Conservation (phyloP, 2,113 vertebrate genomes). For the Gallinago jamesoni region DNA sequence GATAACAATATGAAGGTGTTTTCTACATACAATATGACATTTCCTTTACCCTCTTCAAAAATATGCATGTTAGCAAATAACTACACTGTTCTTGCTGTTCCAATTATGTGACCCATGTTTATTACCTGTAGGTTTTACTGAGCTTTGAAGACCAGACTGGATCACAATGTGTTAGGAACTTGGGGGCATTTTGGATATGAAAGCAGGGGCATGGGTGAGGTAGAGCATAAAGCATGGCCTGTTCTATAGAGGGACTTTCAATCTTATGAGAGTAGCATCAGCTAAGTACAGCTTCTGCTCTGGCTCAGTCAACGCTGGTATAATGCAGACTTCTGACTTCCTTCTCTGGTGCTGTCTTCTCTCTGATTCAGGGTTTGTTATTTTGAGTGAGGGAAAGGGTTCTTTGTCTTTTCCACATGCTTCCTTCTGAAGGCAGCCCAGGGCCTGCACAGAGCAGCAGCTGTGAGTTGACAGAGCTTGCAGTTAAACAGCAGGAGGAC, state of each 20-base stretch:
- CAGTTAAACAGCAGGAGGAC: not conserved
- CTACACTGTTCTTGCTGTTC: not conserved
- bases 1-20: not conserved
- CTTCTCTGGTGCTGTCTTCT: not conserved
- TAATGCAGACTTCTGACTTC: not conserved
- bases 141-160: not conserved
- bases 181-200: not conserved
- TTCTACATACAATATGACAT: not conserved
- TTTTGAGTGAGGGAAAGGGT: not conserved
- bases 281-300: not conserved
- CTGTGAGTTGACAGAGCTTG: not conserved
- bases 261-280: not conserved
- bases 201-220: not conserved
- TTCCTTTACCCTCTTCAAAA: not conserved
- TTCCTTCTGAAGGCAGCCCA: not conserved
- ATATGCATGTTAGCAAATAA: not conserved
- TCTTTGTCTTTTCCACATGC: not conserved
- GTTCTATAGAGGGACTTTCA: not conserved
- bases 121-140: not conserved
- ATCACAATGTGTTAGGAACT: not conserved
- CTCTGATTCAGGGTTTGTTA: not conserved
- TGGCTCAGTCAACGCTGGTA: not conserved
- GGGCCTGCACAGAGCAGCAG: not conserved
- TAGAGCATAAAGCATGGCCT: not conserved
- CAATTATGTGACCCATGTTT: not conserved